phyloP scores from a whole-genome alignment of 2,113 vertebrate species.

The Vidua macroura region DNA sequence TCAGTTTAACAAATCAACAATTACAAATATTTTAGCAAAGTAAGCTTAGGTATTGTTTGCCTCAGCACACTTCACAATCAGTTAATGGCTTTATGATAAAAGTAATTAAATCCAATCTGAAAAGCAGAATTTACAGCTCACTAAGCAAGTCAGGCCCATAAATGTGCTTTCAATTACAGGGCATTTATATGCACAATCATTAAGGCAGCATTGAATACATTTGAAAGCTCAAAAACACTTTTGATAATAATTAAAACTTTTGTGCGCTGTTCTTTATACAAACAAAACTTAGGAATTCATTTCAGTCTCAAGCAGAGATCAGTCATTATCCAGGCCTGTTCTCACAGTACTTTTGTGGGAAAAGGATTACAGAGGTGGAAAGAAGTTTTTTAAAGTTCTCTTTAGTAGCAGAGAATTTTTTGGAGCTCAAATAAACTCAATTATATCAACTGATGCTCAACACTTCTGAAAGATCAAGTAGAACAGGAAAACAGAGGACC shows the following conservation, averaged over 20 bases:
- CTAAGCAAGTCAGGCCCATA: constrained; percentile 35
- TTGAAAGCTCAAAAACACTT: constrained; percentile 35
- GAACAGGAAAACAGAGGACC: neutral
- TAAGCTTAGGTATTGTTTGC: constrained; percentile 59
- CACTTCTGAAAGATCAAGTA: neutral
- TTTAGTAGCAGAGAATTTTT: neutral
- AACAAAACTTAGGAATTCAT: neutral
- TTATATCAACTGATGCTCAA: constrained; percentile 1
- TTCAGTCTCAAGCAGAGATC: neutral
- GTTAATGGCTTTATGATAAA: constrained; percentile 50
- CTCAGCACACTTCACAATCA: constrained; percentile 36
- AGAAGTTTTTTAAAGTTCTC: neutral
- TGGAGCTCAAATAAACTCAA: constrained; percentile 12
- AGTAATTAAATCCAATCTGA: constrained; percentile 55
- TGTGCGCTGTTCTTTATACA: neutral
- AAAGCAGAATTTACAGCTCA: constrained; percentile 61
- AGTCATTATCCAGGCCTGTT: neutral
- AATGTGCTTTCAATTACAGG: constrained; percentile 39
- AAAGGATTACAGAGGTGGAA: neutral
- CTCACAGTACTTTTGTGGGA: neutral
- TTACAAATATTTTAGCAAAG: constrained; percentile 61
- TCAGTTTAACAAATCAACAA: constrained; percentile 63
- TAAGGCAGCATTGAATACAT: neutral
- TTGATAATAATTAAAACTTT: constrained; percentile 13
- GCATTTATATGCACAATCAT: constrained; percentile 23